Base-by-base conservation (phyloP, 2,797 vertebrate species). In the Cyclura pinguis region DNA sequence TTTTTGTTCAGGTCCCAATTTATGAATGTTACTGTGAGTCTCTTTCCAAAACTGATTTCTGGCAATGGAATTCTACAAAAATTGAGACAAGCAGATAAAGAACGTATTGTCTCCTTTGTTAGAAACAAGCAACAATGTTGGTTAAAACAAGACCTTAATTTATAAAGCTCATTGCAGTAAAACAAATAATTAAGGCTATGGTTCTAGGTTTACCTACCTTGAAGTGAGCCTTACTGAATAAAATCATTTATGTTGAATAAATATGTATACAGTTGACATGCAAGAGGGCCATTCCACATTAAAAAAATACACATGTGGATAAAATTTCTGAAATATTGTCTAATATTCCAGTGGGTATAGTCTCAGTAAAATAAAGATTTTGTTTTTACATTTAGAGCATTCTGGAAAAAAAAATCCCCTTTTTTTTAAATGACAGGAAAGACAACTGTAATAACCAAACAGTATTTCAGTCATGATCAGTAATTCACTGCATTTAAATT, bases 321-420 rank as follows among this genome's bases (percentile, higher is more conserved):
- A 73, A 86, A 80, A 35, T 47, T 7, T 69, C 38, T 74, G 27
- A 93, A 84, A 72, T 16, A 86, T 18, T 90, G 13, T 59, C 50
- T 91, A 29, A 59, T 82, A 90, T 47, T 29, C 24, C 6, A 80
- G 27, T 89, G 38, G 90, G 52, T 82, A 67, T 90, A 88, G 55
- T 91, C 8, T 82, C 64, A 20, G 1, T 69, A 82, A 10, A 80
- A 85, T 72, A 92, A 52, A 42, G 50, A 3, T 1, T 62, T 91
- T 3, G 0, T 87, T 86, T 55, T 13, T 85, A 16, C 85, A 80
- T 38, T 62, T 76, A 77, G 6, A 38, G 12, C 27, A 3, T 84
- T 87, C 47, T 42, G 42, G 13, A 8, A 24, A 12, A 24, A 12
- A 69, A 18, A 64, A 64, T 5, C 1, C 6, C 22, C 59, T 9